Percentiles rank a stretch among this genome's conserved stretches.
phyloP scores from a whole-genome alignment of 2,113 vertebrate genomes.

The Phasianus colchicus region DNA sequence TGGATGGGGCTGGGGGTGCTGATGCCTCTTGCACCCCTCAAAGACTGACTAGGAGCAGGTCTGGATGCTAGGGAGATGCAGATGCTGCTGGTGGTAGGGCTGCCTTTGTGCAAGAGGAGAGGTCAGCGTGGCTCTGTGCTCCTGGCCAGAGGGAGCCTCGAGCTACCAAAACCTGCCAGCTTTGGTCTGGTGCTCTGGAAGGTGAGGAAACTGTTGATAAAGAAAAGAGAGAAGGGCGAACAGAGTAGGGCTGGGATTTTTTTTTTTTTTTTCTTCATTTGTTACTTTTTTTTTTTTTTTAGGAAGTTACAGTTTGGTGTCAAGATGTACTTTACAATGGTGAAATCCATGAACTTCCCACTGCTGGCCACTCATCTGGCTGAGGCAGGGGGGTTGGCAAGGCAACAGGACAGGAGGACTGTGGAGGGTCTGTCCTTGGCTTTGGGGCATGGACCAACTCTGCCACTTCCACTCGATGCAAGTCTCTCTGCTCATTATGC shows the following conservation, averaged over 20 bases:
- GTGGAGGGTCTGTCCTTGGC: not conserved
- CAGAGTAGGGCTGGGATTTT: not conserved
- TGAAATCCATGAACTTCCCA: not conserved
- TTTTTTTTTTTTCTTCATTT: not conserved
- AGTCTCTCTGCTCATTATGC: not conserved
- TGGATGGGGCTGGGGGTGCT: not conserved
- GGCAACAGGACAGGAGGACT: not conserved
- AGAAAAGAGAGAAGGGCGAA: not conserved
- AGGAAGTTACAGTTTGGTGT: not conserved
- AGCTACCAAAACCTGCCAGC: not conserved
- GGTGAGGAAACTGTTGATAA: not conserved
- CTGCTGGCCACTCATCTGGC: not conserved
- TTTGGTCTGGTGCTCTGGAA: not conserved
- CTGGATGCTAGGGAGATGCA: not conserved
- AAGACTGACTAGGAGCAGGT: not conserved
- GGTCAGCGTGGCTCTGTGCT: not conserved
- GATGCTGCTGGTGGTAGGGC: not conserved
- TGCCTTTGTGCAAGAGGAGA: not conserved
- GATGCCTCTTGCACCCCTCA: rapidly evolving
- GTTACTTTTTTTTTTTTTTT: not conserved
- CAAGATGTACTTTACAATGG: not conserved
- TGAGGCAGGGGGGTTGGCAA: not conserved
- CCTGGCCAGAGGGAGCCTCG: not conserved
- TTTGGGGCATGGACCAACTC: not conserved
- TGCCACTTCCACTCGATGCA: rapidly evolving